A percentile compares a stretch with the other conserved stretches of the same genome.
These are phyloP conservation scores for Clavelina lepadiformis DNA, from an alignment of 23 tunicate genomes.

Conservation along the genomic window DNA sequence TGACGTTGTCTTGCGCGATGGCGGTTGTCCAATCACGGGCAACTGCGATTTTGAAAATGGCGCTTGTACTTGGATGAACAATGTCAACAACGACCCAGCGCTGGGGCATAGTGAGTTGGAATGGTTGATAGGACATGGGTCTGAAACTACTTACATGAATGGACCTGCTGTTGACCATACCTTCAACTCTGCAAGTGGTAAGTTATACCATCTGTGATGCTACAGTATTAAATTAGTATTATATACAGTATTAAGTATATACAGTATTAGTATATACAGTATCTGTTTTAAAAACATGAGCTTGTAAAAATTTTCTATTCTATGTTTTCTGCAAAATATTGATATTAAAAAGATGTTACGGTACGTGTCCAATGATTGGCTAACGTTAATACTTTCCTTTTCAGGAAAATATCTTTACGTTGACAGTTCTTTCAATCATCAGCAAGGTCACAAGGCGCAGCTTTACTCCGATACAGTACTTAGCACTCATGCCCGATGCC, in stretches of 20 bases:
- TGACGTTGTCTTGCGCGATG: slow-evolving; percentile 59
- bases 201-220: too few relatives aligned
- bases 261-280: too few relatives aligned
- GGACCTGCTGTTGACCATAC: slow-evolving; percentile 58
- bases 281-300: too few relatives aligned
- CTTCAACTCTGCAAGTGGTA: slow-evolving; percentile 35
- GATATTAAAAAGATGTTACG: too few relatives aligned
- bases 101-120: too few relatives aligned
- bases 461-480: slow-evolving; percentile 52
- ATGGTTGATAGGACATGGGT: slow-evolving; percentile 50
- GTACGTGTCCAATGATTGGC: neutral
- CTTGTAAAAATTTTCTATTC: too few relatives aligned
- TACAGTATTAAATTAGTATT: too few relatives aligned
- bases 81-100: slow-evolving; percentile 11
- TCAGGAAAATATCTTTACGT: slow-evolving; percentile 53
- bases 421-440: slow-evolving; percentile 23
- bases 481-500: slow-evolving; percentile 42
- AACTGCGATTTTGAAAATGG: slow-evolving; percentile 85
- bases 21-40: slow-evolving; percentile 59
- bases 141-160: neutral
- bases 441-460: slow-evolving; percentile 22
- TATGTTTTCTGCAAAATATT: too few relatives aligned
- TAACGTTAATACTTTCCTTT: neutral
- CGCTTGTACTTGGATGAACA: slow-evolving; percentile 65
- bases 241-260: too few relatives aligned